Evolutionary conservation across 2,888 invertebrate species (phyloP), one percentile per base, ranked within the genome.

Genomic region (Sycophila texana): DNA sequence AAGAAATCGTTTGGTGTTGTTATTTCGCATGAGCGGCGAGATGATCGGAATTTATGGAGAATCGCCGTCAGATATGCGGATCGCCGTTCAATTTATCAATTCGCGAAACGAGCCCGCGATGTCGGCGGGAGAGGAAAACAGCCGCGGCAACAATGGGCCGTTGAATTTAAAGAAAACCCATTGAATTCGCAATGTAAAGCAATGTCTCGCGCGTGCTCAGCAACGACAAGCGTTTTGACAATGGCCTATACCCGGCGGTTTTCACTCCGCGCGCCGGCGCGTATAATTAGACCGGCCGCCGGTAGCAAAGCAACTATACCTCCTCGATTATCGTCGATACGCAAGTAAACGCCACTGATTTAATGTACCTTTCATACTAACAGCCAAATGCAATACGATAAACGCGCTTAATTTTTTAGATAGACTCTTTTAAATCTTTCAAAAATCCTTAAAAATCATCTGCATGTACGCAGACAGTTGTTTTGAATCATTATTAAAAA

Each of bases 151-250:
- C 77, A 80, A 77, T 77, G 71, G 74, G 66, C 16, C 66, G 77
- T 77, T 74, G 74, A 22, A 77, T 80, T 80, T 77, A 80, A 80
- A 55, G 76, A 76, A 80, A 80, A 73, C 57, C 72, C 75, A 80
- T 73, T 63, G 75, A 67, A 51, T 4, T 39, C 10, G 39, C 61
- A 22, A 26, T 30, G 68, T 61, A 22, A 63, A 63, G 61, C 53
- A 60, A 14, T 16, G 26, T 61, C 49, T 12, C 60, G 30, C 26
- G 51, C 26, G 65, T 47, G 60, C 68, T 18, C 65, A 58, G 58
- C 51, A 77, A 72, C 53, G 20, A 73, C 72, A 51, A 63, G 71
- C 30, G 30, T 73, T 77, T 77, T 55, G 53, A 67, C 73, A 73
- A 77, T 72, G 66, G 20, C 51, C 14, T 7, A 55, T 55, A 49